Evolutionary conservation across 2,113 vertebrate genomes (phyloP).

Genomic region (Megaptera novaeangliae): DNA sequence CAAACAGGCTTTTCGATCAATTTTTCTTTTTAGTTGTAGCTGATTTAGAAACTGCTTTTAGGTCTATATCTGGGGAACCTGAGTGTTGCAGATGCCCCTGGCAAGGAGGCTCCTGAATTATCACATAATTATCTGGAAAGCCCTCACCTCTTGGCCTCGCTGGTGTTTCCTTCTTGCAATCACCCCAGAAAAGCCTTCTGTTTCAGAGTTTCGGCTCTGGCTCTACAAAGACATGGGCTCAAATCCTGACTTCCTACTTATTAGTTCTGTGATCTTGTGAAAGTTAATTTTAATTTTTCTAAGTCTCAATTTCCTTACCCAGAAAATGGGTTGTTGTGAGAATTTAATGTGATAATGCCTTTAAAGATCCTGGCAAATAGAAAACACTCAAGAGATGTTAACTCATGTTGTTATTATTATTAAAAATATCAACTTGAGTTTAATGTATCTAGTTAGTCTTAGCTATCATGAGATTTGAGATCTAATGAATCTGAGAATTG

Average conservation of each 20-base stretch:
- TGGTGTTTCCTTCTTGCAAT: background rate
- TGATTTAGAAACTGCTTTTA: constrained; percentile 42
- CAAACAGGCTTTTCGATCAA: background rate
- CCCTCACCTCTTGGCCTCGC: background rate
- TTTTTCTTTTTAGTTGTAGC: constrained; percentile 38
- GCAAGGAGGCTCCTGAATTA: background rate
- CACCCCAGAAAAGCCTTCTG: background rate
- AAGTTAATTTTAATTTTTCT: background rate
- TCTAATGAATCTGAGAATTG: background rate
- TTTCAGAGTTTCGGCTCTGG: background rate
- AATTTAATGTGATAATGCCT: background rate
- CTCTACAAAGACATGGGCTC: background rate
- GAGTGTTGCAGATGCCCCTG: background rate
- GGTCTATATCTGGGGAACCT: background rate
- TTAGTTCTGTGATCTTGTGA: background rate
- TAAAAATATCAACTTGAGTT: background rate
- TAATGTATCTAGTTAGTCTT: background rate
- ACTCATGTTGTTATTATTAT: background rate
- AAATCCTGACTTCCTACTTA: background rate
- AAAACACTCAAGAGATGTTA: background rate
- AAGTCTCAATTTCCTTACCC: background rate
- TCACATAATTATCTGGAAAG: background rate
- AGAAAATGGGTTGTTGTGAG: background rate
- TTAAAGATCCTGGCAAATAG: background rate
- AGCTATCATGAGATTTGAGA: background rate